Conservation (phyloP, 2,113 vertebrate genomes). For the Campylorhamphus procurvoides region DNA sequence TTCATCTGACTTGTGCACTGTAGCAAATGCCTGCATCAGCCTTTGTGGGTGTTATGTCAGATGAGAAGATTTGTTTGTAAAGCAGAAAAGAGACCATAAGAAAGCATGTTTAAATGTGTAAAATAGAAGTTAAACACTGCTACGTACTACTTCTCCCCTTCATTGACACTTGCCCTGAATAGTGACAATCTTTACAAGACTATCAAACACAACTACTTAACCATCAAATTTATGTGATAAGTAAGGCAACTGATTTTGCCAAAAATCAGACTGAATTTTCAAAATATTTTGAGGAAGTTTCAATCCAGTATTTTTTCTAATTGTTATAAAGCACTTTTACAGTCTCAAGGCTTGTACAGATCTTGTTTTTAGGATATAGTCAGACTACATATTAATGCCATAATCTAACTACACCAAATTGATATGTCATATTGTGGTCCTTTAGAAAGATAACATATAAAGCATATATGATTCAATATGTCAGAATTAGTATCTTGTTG, state of each 20-base stretch:
- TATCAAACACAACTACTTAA: background rate
- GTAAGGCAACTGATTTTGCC: background rate
- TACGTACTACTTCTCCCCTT: background rate
- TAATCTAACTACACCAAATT: background rate
- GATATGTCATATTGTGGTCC: background rate
- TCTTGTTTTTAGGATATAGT: background rate
- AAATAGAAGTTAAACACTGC: background rate
- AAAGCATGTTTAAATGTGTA: background rate
- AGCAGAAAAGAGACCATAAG: background rate
- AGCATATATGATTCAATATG: background rate
- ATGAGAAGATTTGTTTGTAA: slow-evolving; percentile 1
- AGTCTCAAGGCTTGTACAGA: background rate
- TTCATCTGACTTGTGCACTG: background rate
- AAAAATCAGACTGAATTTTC: background rate
- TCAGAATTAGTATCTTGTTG: background rate
- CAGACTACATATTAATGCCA: background rate
- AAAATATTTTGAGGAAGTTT: slow-evolving; percentile 3
- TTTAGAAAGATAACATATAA: background rate
- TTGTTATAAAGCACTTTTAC: background rate
- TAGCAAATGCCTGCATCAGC: background rate
- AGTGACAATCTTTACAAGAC: background rate
- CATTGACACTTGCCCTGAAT: background rate
- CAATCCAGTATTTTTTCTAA: background rate
- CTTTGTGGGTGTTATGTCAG: background rate
- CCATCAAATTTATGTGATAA: background rate